Evolutionary conservation across 2,888 invertebrate species (phyloP).

Genomic region (Trissolcus japonicus): DNA sequence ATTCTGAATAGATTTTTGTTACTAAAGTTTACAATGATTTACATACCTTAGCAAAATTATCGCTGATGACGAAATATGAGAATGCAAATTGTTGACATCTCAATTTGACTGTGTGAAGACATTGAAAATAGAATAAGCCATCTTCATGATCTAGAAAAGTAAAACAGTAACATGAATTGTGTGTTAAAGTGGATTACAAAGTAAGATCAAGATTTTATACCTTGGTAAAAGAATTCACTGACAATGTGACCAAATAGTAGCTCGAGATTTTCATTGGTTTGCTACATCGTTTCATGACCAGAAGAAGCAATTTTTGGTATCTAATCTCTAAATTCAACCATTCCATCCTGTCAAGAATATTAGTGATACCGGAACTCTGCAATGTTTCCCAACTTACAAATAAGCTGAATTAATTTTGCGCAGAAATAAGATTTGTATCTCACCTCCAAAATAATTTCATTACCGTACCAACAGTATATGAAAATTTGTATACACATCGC

Average conservation of each 20-base stretch:
- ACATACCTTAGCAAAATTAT: too few species aligned
- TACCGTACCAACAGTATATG: slow-evolving; percentile 65
- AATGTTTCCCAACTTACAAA: not conserved
- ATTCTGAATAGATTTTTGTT: too few species aligned
- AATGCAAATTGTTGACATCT: too few species aligned
- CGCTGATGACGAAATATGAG: too few species aligned
- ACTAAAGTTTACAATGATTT: too few species aligned
- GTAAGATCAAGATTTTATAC: slow-evolving; percentile 47
- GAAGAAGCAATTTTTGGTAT: slow-evolving; percentile 58
- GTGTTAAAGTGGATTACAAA: not conserved
- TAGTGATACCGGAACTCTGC: slow-evolving; percentile 61
- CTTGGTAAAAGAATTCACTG: slow-evolving; percentile 64
- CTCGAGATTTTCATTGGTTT: slow-evolving; percentile 63
- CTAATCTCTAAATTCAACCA: slow-evolving; percentile 59
- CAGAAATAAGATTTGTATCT: not conserved
- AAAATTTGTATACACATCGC: slow-evolving; percentile 64
- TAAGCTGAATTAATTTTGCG: too few species aligned
- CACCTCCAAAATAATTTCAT: slow-evolving; percentile 62
- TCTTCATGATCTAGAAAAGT: slow-evolving; percentile 45
- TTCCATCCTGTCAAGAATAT: slow-evolving; percentile 61
- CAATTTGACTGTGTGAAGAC: slow-evolving; percentile 34
- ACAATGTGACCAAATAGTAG: slow-evolving; percentile 61
- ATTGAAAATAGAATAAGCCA: slow-evolving; percentile 48
- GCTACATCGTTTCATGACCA: slow-evolving; percentile 61
- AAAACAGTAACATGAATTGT: not conserved